These are phyloP conservation scores for Clistopyga incitator DNA, from an alignment of 2,888 invertebrate genomes.

Conservation along the genomic window DNA sequence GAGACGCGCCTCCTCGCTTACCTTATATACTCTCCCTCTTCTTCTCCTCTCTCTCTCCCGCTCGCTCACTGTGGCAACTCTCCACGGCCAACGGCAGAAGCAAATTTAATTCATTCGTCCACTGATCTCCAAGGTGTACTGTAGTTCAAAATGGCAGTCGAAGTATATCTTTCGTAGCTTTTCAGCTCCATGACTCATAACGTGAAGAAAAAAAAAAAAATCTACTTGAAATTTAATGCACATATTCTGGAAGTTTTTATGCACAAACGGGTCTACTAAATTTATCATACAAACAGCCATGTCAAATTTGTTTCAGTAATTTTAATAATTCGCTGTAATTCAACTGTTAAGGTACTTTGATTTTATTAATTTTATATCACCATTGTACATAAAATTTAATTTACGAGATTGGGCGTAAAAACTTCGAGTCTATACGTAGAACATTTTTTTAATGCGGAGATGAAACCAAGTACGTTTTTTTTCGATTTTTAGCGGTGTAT, in stretches of 20 bases:
- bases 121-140: conserved; percentile 58
- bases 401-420: too few species aligned
- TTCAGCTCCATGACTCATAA: not conserved
- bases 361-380: too few species aligned
- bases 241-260: too few species aligned
- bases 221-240: too few species aligned
- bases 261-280: too few species aligned
- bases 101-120: conserved; percentile 56
- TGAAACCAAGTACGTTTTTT: not conserved
- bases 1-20: conserved; percentile 38
- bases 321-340: too few species aligned
- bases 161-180: conserved; percentile 3
- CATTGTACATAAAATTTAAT: too few species aligned
- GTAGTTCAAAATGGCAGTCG: not conserved
- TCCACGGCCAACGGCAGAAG: conserved; percentile 24
- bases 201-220: too few species aligned
- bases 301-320: too few species aligned
- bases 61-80: conserved; percentile 36
- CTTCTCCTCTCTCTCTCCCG: conserved; percentile 2
- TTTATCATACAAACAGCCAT: too few species aligned
- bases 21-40: not conserved
- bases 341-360: too few species aligned
- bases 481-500: not conserved
- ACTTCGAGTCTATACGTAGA: too few species aligned
- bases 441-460: not conserved